Base-by-base conservation (phyloP, 2,113 vertebrate species). In the Dicaeum eximium region DNA sequence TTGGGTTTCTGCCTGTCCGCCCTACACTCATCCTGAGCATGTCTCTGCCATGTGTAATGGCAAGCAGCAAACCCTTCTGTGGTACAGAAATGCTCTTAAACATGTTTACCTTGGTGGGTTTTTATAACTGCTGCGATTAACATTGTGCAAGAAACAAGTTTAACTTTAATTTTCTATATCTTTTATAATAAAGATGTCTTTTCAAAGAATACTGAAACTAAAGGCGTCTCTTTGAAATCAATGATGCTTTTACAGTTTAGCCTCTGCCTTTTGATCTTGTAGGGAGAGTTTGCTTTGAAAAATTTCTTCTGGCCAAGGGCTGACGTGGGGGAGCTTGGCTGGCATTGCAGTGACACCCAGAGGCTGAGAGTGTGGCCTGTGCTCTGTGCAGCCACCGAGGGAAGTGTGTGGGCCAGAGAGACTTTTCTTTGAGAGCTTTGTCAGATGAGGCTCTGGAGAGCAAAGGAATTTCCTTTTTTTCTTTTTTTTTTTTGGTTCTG, bases 131-230 rank as follows among this genome's bases (percentile, higher is more conserved):
- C 72, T 96, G 90, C 53, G 2, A 90, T 94, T 96, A 94, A 92
- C 44, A 18, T 57, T 92, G 84, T 91, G 89, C 82, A 67, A 90
- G 53, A 80, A 92, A 94, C 40, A 90, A 78, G 53, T 62, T 87
- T 64, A 92, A 96, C 89, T 78, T 69, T 84, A 80, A 92, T 97
- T 96, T 97, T 97, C 94, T 97, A 88, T 93, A 70, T 85, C 65
- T 97, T 98, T 98, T 95, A 86, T 96, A 98, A 98, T 98, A 98
- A 98, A 98, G 90, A n/a, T 60, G 35, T 94, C 60, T 94, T 98
- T 74, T 62, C 37, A 61, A 40, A 20, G 25, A 61, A 61, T 38
- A 14, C 28, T 61, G 37, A 61, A 38, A 61, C 58, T 14, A 28
- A 61, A 40, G 37, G 6, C 25, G 37, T 40, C 58, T 61, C 37